Conservation (phyloP, 2,113 vertebrate genomes). For the Paramormyrops kingsleyae region DNA sequence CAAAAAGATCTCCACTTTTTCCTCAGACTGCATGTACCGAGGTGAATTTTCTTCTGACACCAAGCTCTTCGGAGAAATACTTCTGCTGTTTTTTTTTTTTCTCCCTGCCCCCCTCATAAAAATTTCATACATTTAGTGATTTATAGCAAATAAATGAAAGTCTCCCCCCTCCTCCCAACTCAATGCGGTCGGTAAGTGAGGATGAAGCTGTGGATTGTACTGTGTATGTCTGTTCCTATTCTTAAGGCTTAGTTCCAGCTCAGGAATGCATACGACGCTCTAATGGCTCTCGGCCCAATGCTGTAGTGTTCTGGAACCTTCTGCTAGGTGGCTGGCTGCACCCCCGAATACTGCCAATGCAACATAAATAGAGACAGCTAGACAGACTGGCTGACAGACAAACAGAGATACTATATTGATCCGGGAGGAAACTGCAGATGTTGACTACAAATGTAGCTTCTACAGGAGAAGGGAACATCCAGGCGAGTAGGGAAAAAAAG, state of each 20-base stretch:
- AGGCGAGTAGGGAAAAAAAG: background rate
- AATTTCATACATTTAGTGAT: conserved; percentile 1
- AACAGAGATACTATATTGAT: background rate
- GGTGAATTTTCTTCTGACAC: conserved; percentile 7
- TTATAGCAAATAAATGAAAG: background rate
- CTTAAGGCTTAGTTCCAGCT: background rate
- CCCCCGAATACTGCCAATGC: background rate
- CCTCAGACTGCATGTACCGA: background rate
- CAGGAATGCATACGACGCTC: background rate
- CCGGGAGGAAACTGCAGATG: background rate
- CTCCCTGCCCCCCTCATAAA: background rate
- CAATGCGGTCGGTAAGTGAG: background rate
- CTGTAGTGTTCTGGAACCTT: background rate
- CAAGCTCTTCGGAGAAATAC: background rate
- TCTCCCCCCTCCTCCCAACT: too few relatives aligned
- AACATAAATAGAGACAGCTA: background rate
- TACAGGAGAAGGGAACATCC: background rate
- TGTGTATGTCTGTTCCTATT: background rate
- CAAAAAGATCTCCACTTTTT: background rate
- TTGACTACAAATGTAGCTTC: background rate
- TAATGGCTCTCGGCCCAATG: background rate
- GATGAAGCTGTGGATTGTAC: background rate
- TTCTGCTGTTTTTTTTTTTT: background rate
- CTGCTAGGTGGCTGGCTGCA: background rate
- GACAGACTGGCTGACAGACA: background rate